A percentile compares a stretch with the other conserved stretches of the same genome.
Evolutionary conservation across 53 echinoderm and acorn worm genomes (phyloP).

Genomic region (Paracentrotus lividus): DNA sequence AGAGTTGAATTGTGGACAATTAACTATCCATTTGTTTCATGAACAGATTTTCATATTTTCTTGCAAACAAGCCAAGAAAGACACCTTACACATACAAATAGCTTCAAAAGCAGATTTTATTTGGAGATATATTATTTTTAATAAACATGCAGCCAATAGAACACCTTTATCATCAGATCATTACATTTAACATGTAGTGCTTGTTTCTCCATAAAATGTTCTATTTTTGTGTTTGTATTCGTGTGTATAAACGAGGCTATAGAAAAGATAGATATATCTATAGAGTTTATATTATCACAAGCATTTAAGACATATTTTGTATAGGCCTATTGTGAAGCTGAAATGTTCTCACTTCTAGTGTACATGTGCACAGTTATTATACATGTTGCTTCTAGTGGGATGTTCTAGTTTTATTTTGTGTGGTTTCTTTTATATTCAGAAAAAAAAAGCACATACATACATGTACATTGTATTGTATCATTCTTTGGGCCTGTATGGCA

Average conservation of each 20-base stretch:
- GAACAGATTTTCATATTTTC: too few relatives aligned
- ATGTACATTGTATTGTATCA: background rate
- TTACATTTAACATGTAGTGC: too few relatives aligned
- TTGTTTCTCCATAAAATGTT: background rate
- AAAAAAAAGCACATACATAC: background rate
- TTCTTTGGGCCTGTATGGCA: background rate
- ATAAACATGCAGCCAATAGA: background rate
- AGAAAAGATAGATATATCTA: background rate
- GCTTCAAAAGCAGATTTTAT: conserved; percentile 1
- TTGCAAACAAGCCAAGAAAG: too few relatives aligned
- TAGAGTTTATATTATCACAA: background rate
- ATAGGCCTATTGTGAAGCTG: too few relatives aligned
- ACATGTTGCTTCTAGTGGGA: too few relatives aligned
- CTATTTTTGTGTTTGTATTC: background rate
- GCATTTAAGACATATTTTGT: background rate
- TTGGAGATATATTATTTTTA: background rate
- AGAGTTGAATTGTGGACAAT: too few relatives aligned
- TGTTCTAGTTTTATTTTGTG: background rate
- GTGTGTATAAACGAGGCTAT: conserved; percentile 3
- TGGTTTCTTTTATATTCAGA: background rate
- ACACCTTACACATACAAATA: too few relatives aligned
- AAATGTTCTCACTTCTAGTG: too few relatives aligned
- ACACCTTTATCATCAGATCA: background rate
- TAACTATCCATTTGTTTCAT: too few relatives aligned
- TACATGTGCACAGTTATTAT: too few relatives aligned